A percentile compares a stretch with the other conserved stretches of the same genome.
Evolutionary conservation across 2,888 invertebrate genomes (phyloP).

Genomic region (Thereva unica): DNA sequence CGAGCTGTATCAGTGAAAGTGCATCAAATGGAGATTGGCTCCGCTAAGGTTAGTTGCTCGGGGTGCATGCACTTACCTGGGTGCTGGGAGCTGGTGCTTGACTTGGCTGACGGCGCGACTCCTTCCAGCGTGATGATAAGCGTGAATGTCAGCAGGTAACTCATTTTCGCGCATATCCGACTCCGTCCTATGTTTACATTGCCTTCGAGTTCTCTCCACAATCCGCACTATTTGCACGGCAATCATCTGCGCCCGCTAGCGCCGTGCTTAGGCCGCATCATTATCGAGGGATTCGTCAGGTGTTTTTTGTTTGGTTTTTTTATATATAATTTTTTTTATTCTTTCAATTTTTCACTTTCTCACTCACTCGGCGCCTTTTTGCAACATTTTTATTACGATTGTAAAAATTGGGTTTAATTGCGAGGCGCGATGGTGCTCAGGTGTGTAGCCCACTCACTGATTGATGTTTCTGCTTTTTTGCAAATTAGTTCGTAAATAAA

Average conservation of each 20-base stretch:
- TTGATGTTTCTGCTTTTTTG: constrained; percentile 16
- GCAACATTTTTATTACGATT: too few species aligned
- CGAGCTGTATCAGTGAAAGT: constrained; percentile 17
- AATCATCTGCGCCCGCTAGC: too few species aligned
- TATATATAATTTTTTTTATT: too few species aligned
- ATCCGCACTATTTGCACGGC: too few species aligned
- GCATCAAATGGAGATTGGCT: neutral
- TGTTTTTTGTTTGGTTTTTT: too few species aligned
- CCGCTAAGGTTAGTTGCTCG: neutral
- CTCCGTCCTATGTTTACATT: constrained; percentile 15
- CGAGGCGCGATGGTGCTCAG: too few species aligned
- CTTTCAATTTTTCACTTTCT: too few species aligned
- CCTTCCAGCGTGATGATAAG: constrained; percentile 40
- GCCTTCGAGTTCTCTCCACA: constrained; percentile 3
- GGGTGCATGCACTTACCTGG: constrained; percentile 23
- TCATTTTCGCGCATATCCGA: constrained; percentile 37
- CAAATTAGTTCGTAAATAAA: constrained; percentile 3
- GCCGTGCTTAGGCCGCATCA: too few species aligned
- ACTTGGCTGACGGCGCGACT: constrained; percentile 5
- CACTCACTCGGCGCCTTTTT: too few species aligned
- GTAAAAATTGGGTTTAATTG: too few species aligned
- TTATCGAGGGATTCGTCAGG: too few species aligned
- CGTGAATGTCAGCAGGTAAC: constrained; percentile 40
- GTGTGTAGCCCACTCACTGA: neutral
- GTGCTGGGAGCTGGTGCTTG: constrained; percentile 5